Base-by-base conservation (phyloP, 2,888 invertebrate species). In the Dascillus cervinus region DNA sequence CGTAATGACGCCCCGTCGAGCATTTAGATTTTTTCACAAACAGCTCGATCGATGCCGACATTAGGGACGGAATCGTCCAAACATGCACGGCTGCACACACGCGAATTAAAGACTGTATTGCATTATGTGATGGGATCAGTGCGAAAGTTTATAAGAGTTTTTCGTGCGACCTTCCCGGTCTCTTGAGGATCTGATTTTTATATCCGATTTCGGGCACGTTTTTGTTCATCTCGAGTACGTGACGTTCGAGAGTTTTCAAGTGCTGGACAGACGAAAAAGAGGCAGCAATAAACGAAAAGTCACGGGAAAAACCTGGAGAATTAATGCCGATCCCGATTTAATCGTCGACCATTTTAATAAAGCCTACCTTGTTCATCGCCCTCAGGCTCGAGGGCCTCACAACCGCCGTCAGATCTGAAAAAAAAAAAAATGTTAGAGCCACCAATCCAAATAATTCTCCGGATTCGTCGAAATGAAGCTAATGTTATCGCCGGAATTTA, bases 331-430 rank as follows among this genome's bases (percentile, higher is more conserved):
- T n/a, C n/a, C n/a, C n/a, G n/a, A n/a, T n/a, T n/a, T n/a, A n/a
- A n/a, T n/a, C n/a, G n/a, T n/a, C 17, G 17, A 14, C 12, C n/a
- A 26, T 24, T 24, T 25, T 9, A 11, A 2, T 31, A 21, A 25
- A 34, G 43, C 56, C 55, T 51, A 62, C 64, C 56, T 60, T 63
- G 50, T 51, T 55, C 62, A 64, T 62, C 35, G 55, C 62, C 55
- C 55, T 59, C 40, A 49, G 47, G 27, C 49, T 43, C 25, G 55
- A 54, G 42, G 58, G 54, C 37, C 54, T 47, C 12, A 52, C 53
- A 32, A 47, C 46, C 22, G 52, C 55, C 29, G 59, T 58, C 47
- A 60, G 51, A 58, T 61, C 62, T 62, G 58, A 11, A 62, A 62
- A 37, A 49, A 47, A 55, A 44, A 39, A 37, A 32, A 39, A 42